Base-by-base conservation (phyloP, 2,888 invertebrate genomes). In the Acheta domesticus region DNA sequence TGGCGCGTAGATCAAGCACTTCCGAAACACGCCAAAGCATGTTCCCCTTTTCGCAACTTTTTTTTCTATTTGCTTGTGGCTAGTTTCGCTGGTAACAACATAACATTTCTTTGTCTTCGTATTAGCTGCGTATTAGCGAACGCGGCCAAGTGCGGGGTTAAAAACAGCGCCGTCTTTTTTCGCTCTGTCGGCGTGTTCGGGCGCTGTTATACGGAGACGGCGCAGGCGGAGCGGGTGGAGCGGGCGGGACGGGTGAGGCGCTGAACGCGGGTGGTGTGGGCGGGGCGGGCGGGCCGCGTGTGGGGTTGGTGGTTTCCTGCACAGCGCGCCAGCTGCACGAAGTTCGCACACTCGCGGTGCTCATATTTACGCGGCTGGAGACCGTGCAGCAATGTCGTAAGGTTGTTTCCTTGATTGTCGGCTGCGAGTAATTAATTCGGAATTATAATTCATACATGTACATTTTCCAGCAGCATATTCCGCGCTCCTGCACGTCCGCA, bases 341-440 rank as follows among this genome's bases (percentile, higher is more conserved):
- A 36, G 36, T 36, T 36, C 36, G 36, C 36, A 36, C 36, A 36
- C 36, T 36, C 8, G 36, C 36, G 36, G 8, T n/a, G 62, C 62
- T 19, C 62, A 62, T 62, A 62, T 62, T 62, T 62, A 62, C 62
- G 14, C n/a, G 62, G 62, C 62, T 62, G 14, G n/a, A 14, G 16
- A 62, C 62, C 62, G n/a, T 62, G n/a, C n/a, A 19, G 16, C 62
- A 19, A 62, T 62, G 14, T 62, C 62, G n/a, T 62, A n/a, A n/a
- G 62, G 62, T 62, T n/a, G n/a, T 62, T 62, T 62, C 62, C 62
- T n/a, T n/a, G 62, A 62, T 62, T 62, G 62, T 62, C 36, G 62
- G 62, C n/a, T 19, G 62, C 14, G 62, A 62, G 62, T 62, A 62
- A 62, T 62, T 62, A 62, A 62, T 62, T 62, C n/a, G 16, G 62